Evolutionary conservation across 2,888 invertebrate species (phyloP).

Genomic region (Hirtodrosophila duncani): DNA sequence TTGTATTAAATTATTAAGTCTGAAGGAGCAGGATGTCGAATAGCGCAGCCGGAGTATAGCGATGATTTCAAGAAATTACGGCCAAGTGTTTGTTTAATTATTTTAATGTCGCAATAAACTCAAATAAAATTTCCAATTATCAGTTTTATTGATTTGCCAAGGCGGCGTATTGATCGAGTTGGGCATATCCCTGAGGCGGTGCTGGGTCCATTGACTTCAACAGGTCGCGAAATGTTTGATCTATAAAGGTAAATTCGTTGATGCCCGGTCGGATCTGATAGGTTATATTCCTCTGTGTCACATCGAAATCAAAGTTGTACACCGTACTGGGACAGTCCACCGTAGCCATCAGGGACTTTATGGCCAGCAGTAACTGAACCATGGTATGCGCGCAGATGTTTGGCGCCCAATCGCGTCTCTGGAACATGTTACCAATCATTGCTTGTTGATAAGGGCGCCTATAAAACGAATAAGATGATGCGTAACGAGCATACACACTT

Average conservation of each 20-base stretch:
- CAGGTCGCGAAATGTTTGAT: conserved; percentile 47
- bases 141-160: no score
- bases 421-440: no score
- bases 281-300: conserved; percentile 10
- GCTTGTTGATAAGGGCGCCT: no score
- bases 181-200: no score
- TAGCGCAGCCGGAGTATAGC: background rate
- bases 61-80: conserved; percentile 9
- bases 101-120: conserved; percentile 31
- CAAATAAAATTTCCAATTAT: conserved; percentile 25
- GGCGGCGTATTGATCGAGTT: no score
- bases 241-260: conserved; percentile 39
- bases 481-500: no score
- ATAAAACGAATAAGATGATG: no score
- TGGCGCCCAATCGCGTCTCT: conserved; percentile 38
- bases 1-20: conserved; percentile 62
- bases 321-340: conserved; percentile 37
- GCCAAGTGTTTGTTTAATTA: background rate
- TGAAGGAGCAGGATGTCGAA: conserved; percentile 37
- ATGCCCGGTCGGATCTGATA: conserved; percentile 10
- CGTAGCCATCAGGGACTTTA: conserved; percentile 9
- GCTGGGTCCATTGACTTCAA: conserved; percentile 3
- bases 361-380: conserved; percentile 9
- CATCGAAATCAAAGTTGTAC: conserved; percentile 32
- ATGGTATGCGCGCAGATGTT: conserved; percentile 36